A percentile compares a stretch with the other conserved stretches of the same genome.
These are phyloP conservation scores for Cheilinus undulatus DNA, from an alignment of 2,113 vertebrate genomes.

Conservation along the genomic window DNA sequence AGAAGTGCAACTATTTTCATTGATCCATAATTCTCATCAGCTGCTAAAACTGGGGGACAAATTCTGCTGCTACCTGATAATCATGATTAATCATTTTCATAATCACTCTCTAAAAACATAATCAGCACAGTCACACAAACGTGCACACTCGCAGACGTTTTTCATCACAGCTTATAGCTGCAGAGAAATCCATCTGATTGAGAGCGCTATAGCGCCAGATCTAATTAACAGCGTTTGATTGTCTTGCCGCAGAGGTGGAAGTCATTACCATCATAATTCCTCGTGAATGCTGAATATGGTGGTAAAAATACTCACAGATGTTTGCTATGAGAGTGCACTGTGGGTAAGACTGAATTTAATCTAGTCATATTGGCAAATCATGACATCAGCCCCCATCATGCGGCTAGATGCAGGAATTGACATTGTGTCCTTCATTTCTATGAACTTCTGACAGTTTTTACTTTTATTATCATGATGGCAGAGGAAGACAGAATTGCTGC, in stretches of 20 bases:
- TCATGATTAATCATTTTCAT: constrained; percentile 54
- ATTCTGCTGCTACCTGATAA: constrained; percentile 34
- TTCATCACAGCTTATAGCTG: constrained; percentile 43
- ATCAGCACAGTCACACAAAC: constrained; percentile 29
- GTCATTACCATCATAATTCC: constrained; percentile 66
- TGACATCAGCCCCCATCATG: background rate
- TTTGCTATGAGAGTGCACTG: constrained; percentile 11
- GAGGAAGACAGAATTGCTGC: constrained; percentile 6
- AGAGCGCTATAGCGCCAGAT: constrained; percentile 57
- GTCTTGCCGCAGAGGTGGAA: constrained; percentile 69
- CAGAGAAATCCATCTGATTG: constrained; percentile 68
- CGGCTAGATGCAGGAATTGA: background rate
- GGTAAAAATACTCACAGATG: constrained; percentile 45
- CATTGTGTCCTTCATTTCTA: background rate
- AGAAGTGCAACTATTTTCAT: background rate
- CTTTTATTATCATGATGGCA: background rate
- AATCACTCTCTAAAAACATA: constrained; percentile 46
- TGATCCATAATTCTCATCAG: constrained; percentile 7
- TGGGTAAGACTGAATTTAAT: constrained; percentile 28
- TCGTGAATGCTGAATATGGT: constrained; percentile 33
- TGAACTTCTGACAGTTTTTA: background rate
- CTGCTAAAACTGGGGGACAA: constrained; percentile 10
- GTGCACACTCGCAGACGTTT: constrained; percentile 13
- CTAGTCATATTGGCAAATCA: background rate
- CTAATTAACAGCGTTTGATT: constrained; percentile 76